Evolutionary conservation across 2,888 invertebrate genomes (phyloP), one percentile per base, ranked within the genome.

Genomic region (Latrodectus elegans): DNA sequence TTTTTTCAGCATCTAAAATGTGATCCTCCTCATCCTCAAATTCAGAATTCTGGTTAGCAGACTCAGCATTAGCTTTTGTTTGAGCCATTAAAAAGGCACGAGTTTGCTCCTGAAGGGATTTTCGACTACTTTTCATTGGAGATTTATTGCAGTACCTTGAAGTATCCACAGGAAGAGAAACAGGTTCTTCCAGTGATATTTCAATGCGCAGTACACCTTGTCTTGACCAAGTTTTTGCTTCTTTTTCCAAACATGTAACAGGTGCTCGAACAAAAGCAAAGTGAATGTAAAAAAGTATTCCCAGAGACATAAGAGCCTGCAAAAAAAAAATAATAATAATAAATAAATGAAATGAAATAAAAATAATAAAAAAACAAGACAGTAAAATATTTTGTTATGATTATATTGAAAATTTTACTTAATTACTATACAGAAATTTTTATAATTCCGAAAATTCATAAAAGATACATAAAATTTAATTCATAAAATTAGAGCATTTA

Each of bases 151-250:
- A 87, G 65, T 73, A 82, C 22, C 67, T 72, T 15, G 86, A 77
- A 49, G 81, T 77, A 15, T 87, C 81, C 11, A 76, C 72, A 49
- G 72, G 14, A n/a, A 70, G 71, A 53, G 75, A 55, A 1, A 15
- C 22, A 10, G 71, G 22, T 67, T 87, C 81, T 22, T 87, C 86
- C 3, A 78, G n/a, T 60, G 81, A 77, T 11, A 94, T 92, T 93
- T 98, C 98, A 15, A 98, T 97, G 89, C 98, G 93, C 22, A 99
- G 93, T 90, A 99, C 97, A 8, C 99, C 99, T 92, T 98, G 97
- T 89, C 97, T 94, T 0, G 99, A 99, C 99, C 99, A 99, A 14
- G 95, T 95, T 90, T 95, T 94, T 91, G 95, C 95, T 67, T 98
- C 95, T 92, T 96, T 95, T 92, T 97, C 95, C 90, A 99, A 94